phyloP scores from a whole-genome alignment of 2,888 invertebrate species.

The Melinaea marsaeus region DNA sequence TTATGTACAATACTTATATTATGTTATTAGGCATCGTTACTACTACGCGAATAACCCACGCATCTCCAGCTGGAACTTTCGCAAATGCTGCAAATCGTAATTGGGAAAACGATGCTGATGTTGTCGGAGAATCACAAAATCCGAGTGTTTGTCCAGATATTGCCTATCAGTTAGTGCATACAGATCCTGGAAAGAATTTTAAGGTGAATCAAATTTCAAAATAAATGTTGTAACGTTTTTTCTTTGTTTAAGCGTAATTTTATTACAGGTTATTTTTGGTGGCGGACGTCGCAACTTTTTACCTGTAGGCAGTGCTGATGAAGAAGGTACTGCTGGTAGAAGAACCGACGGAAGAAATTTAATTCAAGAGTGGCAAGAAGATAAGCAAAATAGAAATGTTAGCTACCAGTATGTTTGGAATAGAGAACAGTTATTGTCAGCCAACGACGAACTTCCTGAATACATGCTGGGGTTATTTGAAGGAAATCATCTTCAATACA shows the following conservation, averaged over 20 bases:
- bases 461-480: slow-evolving; percentile 81
- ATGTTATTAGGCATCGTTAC: slow-evolving; percentile 80
- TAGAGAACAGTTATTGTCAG: slow-evolving; percentile 71
- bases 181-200: slow-evolving; percentile 80
- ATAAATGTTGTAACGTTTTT: too few species aligned
- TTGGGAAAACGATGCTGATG: slow-evolving; percentile 82
- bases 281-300: slow-evolving; percentile 83
- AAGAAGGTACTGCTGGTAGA: slow-evolving; percentile 61
- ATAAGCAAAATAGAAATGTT: slow-evolving; percentile 52
- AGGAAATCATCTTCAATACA: slow-evolving; percentile 80
- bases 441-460: slow-evolving; percentile 71
- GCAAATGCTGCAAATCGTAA: slow-evolving; percentile 81
- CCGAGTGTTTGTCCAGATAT: slow-evolving; percentile 81
- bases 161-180: slow-evolving; percentile 81
- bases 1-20: not conserved
- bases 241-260: slow-evolving; percentile 12
- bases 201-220: slow-evolving; percentile 69
- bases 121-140: slow-evolving; percentile 57
- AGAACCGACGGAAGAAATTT: slow-evolving; percentile 80
- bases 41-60: slow-evolving; percentile 86
- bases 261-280: slow-evolving; percentile 80
- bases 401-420: slow-evolving; percentile 76
- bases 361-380: slow-evolving; percentile 80
- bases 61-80: slow-evolving; percentile 83
- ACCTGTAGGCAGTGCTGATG: slow-evolving; percentile 69